phyloP scores from a whole-genome alignment of 2,888 invertebrate species.

The Coleophora deauratella region DNA sequence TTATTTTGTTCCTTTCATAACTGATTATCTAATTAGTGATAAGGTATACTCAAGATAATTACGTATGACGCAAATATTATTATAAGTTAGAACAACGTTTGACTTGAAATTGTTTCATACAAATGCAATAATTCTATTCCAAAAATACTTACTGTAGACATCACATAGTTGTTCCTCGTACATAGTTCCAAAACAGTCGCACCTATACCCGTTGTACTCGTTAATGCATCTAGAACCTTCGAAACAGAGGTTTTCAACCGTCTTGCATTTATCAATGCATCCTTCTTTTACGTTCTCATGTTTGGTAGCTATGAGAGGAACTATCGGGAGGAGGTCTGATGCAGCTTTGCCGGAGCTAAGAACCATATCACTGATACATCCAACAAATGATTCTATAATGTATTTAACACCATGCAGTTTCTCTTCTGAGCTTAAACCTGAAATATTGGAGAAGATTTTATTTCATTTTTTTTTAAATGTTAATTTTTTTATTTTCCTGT shows the following conservation, averaged over 20 bases:
- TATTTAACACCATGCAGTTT: conserved; percentile 92
- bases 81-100: too few relatives aligned
- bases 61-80: too few relatives aligned
- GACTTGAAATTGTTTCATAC: too few relatives aligned
- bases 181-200: conserved; percentile 94
- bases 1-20: too few relatives aligned
- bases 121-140: too few relatives aligned
- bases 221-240: conserved; percentile 92
- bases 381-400: conserved; percentile 93
- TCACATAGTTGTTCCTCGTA: conserved; percentile 95
- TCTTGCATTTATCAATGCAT: conserved; percentile 88
- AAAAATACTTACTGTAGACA: conserved; percentile 88
- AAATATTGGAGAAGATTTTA: too few relatives aligned
- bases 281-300: conserved; percentile 93
- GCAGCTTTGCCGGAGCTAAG: conserved; percentile 90
- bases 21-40: too few relatives aligned
- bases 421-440: conserved; percentile 90
- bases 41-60: too few relatives aligned
- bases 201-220: conserved; percentile 90
- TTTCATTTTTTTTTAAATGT: too few relatives aligned
- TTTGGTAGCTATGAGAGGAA: conserved; percentile 88
- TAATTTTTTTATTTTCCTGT: too few relatives aligned
- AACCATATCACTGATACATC: conserved; percentile 91
- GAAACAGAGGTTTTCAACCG: conserved; percentile 89
- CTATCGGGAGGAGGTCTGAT: conserved; percentile 85